phyloP scores from a whole-genome alignment of 2,888 invertebrate species.

The Cactoblastis cactorum region DNA sequence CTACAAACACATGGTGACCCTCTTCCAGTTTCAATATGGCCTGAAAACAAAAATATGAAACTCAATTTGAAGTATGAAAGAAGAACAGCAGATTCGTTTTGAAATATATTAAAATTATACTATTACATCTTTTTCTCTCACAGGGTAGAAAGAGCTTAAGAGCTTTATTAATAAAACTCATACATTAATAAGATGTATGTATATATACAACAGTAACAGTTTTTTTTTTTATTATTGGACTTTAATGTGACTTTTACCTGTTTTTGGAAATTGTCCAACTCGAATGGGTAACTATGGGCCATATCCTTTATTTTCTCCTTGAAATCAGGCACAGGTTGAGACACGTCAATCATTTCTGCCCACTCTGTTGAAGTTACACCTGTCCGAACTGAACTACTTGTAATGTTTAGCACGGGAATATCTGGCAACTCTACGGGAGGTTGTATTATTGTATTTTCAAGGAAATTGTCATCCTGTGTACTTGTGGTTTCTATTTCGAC shows the following conservation, averaged over 20 bases:
- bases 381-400: slow-evolving; percentile 62
- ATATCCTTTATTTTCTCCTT: slow-evolving; percentile 88
- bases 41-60: no score
- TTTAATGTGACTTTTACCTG: slow-evolving; percentile 67
- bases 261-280: slow-evolving; percentile 98
- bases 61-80: no score
- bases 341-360: slow-evolving; percentile 93
- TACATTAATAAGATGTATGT: no score
- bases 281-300: slow-evolving; percentile 93
- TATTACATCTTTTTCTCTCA: no score
- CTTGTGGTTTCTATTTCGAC: slow-evolving; percentile 34
- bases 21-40: slow-evolving; percentile 96
- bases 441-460: slow-evolving; percentile 57
- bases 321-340: slow-evolving; percentile 89
- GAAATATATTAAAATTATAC: no score
- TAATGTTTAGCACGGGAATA: slow-evolving; percentile 84
- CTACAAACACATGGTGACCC: slow-evolving; percentile 97
- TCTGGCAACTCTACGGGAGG: slow-evolving; percentile 62
- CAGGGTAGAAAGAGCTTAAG: no score
- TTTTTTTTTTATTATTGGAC: neutral
- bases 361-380: slow-evolving; percentile 84
- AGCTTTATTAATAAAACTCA: no score
- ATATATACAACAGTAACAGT: no score
- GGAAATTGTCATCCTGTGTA: slow-evolving; percentile 56
- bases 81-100: no score